Base-by-base conservation (phyloP, 2,113 vertebrate genomes). In the Lagopus leucura region DNA sequence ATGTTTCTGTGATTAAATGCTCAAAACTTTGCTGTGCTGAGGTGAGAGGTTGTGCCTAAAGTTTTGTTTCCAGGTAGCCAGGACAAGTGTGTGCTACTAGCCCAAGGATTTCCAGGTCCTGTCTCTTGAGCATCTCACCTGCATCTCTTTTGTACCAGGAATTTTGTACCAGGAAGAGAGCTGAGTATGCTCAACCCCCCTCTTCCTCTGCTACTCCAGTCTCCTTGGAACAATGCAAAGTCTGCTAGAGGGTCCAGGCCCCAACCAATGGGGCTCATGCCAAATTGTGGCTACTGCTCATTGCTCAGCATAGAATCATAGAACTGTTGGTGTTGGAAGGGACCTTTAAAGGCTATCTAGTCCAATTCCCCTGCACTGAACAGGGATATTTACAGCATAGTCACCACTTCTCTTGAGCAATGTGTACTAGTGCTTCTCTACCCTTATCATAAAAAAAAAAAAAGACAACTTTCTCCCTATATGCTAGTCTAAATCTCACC, bases 111-210 rank as follows among this genome's bases (percentile, higher is more conserved):
- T 71, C 27, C 30, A 55, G 50, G 43, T 55, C 13, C 42, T 67
- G 38, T 19, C 30, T 69, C 64, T 48, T 40, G 12, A 91, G 58
- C 11, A 5, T 43, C 75, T 88, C 55, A 38, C 4, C 25, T 24
- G 19, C 28, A n/a, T 25, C 4, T 54, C 22, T 22, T 40, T 82
- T 17, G 2, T 2, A 0, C 27, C 4, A 16, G 38, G 43, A 21
- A 60, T 38, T 22, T 82, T 17, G 2, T 2, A 0, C 27, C 4
- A 16, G 38, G 43, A 21, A 60, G 20, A 58, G 36, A 11, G 18
- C 27, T 14, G 65, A 10, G 11, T 4, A 0, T 13, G 30, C 7
- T 42, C 19, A 34, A 13, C 45, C 19, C 42, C 57, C 11, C 15
- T 57, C 60, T 12, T 12, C 28, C 0, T 27, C 12, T 15, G 18